Evolutionary conservation across 2,113 vertebrate species (phyloP), one percentile per base, ranked within the genome.

Genomic region (Narcine bancroftii): DNA sequence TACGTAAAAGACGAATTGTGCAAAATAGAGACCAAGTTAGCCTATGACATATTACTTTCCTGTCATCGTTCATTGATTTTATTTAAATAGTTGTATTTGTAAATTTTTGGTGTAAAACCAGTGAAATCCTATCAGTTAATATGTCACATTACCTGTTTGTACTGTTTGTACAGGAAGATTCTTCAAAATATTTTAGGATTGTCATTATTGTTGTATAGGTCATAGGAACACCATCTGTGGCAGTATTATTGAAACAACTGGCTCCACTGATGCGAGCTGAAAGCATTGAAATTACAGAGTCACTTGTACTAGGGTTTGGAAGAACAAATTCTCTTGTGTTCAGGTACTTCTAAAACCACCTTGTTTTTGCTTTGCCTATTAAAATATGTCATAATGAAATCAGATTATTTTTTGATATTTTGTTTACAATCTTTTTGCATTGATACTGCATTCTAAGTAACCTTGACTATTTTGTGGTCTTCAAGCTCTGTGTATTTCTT

Each of bases 181-280:
- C 10, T 69, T 91, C 11, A 69, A 69, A 47, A 26, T 71, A 47
- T 42, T 47, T 47, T 91, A 33, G 10, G 26, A 42, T 29, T 66
- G 39, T 87, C 36, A 89, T 65, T 91, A 45, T 91, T 91, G 39
- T 71, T 47, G 26, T 42, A 13, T 95, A 99, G 99, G 97, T 98
- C 93, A 98, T 99, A 73, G 99, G 98, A 93, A 99, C 98, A 19
- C 97, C 99, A 1, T 99, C 98, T 47, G 97, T 99, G 92, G 98
- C 97, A 75, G 98, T 98, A 94, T 96, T 99, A 76, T 94, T 99
- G 92, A 99, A 99, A 94, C 98, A 99, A 93, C 95, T 99, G 75
- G 99, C 99, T 93, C 99, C 98, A 69, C 95, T 99, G 95, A 99
- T 99, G 98, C 98, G 99, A 95, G 97, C 97, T 53, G 99, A 99